Percentiles rank a stretch among this genome's conserved stretches.
Conservation (phyloP, 2,797 vertebrate genomes). For the Mareca penelope region DNA sequence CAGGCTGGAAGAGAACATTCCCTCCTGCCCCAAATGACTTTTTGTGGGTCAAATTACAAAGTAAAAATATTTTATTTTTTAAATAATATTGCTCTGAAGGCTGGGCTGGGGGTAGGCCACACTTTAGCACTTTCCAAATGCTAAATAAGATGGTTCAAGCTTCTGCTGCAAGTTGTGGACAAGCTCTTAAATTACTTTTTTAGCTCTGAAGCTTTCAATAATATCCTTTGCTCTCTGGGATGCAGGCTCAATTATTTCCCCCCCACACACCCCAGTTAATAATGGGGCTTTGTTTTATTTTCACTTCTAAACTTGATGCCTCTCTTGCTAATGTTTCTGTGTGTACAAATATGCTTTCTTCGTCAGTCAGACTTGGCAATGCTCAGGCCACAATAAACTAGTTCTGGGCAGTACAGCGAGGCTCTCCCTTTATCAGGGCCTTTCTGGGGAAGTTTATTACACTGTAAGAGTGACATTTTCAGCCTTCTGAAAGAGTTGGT, state of each 20-base stretch:
- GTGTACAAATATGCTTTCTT: slow-evolving; percentile 60
- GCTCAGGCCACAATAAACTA: slow-evolving; percentile 31
- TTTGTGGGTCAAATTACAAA: slow-evolving; percentile 63
- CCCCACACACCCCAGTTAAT: not conserved
- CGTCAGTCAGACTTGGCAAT: slow-evolving; percentile 32
- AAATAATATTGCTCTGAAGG: slow-evolving; percentile 49
- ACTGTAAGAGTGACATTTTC: slow-evolving; percentile 43
- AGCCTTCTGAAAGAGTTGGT: slow-evolving; percentile 61
- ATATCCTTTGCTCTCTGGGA: slow-evolving; percentile 18
- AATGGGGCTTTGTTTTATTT: slow-evolving; percentile 62
- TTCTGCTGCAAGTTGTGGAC: slow-evolving; percentile 52
- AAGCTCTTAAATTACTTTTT: slow-evolving; percentile 33
- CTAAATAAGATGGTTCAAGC: slow-evolving; percentile 35
- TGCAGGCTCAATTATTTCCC: slow-evolving; percentile 12
- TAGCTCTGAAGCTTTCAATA: slow-evolving; percentile 30
- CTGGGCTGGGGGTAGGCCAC: not conserved
- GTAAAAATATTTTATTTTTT: slow-evolving; percentile 59
- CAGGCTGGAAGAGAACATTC: slow-evolving; percentile 52
- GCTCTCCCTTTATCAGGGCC: slow-evolving; percentile 37
- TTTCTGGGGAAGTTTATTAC: slow-evolving; percentile 49
- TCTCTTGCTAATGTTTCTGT: slow-evolving; percentile 56
- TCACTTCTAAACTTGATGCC: slow-evolving; percentile 50
- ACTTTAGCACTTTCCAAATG: slow-evolving; percentile 42
- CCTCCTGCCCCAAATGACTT: slow-evolving; percentile 49
- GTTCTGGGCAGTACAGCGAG: slow-evolving; percentile 45